Base-by-base conservation (phyloP, 2,113 vertebrate genomes). In the human region DNA sequence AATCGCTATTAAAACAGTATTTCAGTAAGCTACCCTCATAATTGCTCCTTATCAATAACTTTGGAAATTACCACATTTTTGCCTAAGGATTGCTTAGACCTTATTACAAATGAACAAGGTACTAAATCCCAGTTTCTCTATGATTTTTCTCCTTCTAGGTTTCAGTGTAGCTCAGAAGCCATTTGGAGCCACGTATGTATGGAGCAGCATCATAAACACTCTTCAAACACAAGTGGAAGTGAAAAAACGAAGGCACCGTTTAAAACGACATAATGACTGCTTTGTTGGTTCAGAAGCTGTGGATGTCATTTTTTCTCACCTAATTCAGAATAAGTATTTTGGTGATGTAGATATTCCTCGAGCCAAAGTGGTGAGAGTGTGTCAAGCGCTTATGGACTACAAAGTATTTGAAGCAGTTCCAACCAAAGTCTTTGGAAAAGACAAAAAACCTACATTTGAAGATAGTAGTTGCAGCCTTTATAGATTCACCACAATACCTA, bases 241-340 rank as follows among this genome's bases (percentile, higher is more conserved):
- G 73, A 99, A 99, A 89, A 99, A 99, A 50, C 99, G 99, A 32
- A 99, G 99, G 52, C 99, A 99, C 97, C 99, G 99, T 97, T 98
- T 99, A 22, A 99, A 99, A 98, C 99, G 98, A 43, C 99, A 99
- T 97, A 98, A 99, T 0, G 99, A 99, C 98, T 99, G 99, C 82
- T 99, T 99, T 88, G 98, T 99, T 79, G 99, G 99, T 20, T 99
- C 99, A 0, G 99, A 99, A 61, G 99, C 99, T 0, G 99, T 99
- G 96, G 99, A 99, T 8, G 99, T 99, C 64, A 99, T 99, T 87
- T 99, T 99, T 98, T 98, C 99, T 16, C 99, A 99, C 55, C 99
- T 99, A 18, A 99, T 99, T 25, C 99, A 99, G 97, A 99, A 99
- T 98, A 99, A 99, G 83, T 99, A 99, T 97, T 99, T 99, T 22